Evolutionary conservation across 2,797 vertebrate species (phyloP), one percentile per base, ranked within the genome.

Genomic region (Sebastiscus tertius): DNA sequence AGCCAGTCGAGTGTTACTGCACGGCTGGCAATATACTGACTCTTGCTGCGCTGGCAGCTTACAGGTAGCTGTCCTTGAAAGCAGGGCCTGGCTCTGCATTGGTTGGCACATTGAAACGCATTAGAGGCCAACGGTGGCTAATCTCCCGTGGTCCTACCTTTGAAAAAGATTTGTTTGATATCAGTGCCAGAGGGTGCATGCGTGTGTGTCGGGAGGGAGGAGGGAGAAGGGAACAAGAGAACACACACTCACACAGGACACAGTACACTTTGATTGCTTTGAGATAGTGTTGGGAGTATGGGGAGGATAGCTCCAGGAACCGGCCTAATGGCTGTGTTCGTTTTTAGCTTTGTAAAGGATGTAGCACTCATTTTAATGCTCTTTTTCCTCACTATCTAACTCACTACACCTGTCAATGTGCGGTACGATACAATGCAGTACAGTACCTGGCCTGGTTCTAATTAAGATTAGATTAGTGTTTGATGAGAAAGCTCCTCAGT

Each of bases 81-180:
- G 78, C 79, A 14, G 73, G 65, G 46, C 75, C 81, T 79, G 73
- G 75, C 87, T 76, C 77, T 75, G 80, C 83, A 82, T 81, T 46
- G 83, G 88, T 79, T 91, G 92, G 92, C 91, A 84, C 92, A 77
- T 27, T 67, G 74, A 75, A 83, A 84, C 70, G 39, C 75, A 82
- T 90, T 82, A 71, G 84, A 86, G 81, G 86, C 89, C 91, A 89
- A 73, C 83, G 61, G 77, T 84, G 76, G 80, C 90, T 90, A 85
- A 91, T 90, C 89, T 90, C 81, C 88, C 49, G 59, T 74, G 85
- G 89, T 87, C 75, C 69, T 82, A 87, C 89, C 87, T 90, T 90
- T 54, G 89, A 80, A 87, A 89, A 87, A 91, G 82, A 92, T 91
- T 89, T 90, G 89, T 92, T 92, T 91, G 93, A 94, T 93, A 89